Evolutionary conservation across 2,113 vertebrate species (phyloP).

Genomic region (Pteropus alecto): DNA sequence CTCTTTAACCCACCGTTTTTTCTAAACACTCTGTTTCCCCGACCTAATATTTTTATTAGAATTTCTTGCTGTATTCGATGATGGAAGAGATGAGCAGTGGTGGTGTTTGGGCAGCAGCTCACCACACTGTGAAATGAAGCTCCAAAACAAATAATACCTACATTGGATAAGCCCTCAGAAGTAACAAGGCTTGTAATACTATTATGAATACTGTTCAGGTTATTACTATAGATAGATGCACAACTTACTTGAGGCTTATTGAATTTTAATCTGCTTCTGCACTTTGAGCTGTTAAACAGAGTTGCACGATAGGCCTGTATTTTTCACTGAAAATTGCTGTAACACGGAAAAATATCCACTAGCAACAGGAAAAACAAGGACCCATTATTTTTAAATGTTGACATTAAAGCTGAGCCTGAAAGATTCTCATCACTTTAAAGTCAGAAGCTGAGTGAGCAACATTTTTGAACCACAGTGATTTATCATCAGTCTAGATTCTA

Average conservation of each 20-base stretch:
- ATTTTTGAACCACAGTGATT: not conserved
- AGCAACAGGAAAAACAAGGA: not conserved
- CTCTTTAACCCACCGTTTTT: not conserved
- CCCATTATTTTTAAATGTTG: conserved; percentile 35
- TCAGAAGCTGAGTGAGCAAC: conserved; percentile 25
- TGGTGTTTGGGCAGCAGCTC: not conserved
- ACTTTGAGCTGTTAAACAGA: not conserved
- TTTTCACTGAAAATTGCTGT: conserved; percentile 13
- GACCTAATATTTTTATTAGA: not conserved
- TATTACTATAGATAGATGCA: not conserved
- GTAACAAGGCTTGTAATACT: not conserved
- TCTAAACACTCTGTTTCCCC: not conserved
- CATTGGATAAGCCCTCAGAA: not conserved
- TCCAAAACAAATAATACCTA: not conserved
- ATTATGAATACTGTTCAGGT: not conserved
- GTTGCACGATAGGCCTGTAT: not conserved
- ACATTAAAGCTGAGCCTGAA: conserved; percentile 26
- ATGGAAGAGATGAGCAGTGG: not conserved
- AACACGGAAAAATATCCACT: not conserved
- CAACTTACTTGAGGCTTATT: not conserved
- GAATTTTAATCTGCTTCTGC: conserved; percentile 1
- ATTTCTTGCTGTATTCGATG: not conserved
- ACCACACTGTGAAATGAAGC: not conserved
- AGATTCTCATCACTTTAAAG: conserved; percentile 51
- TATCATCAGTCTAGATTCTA: not conserved